A percentile compares a stretch with the other conserved stretches of the same genome.
Conservation (phyloP, 2,797 vertebrate species). For the Simalia tracyae region DNA sequence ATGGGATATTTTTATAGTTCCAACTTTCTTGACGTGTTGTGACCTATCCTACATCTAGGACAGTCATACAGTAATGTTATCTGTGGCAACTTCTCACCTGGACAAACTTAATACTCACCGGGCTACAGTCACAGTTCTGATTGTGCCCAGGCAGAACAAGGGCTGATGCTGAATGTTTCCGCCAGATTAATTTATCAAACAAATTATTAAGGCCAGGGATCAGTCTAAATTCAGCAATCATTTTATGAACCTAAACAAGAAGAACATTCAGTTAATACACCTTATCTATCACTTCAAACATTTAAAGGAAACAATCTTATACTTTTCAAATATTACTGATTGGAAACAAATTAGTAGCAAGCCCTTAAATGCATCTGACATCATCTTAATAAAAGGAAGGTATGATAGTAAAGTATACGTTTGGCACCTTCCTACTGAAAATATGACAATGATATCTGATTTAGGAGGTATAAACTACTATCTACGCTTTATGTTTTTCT, state of each 20-base stretch:
- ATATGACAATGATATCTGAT: background rate
- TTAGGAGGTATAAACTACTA: background rate
- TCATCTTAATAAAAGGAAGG: background rate
- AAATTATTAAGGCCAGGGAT: slow-evolving; percentile 98
- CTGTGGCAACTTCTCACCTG: background rate
- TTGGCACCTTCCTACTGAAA: background rate
- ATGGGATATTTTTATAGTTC: background rate
- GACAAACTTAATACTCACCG: slow-evolving; percentile 76
- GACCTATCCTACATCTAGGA: background rate
- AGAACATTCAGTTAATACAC: background rate
- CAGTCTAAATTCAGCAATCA: slow-evolving; percentile 95
- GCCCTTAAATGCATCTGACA: background rate
- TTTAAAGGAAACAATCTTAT: fast-evolving
- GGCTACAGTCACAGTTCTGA: slow-evolving; percentile 98
- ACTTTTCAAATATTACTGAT: background rate
- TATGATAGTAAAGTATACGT: background rate
- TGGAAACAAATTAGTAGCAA: background rate
- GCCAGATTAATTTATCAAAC: slow-evolving; percentile 99
- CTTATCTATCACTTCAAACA: background rate
- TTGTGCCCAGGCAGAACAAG: slow-evolving; percentile 95
- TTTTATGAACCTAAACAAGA: slow-evolving; percentile 89
- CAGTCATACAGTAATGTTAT: background rate
- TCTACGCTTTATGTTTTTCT: background rate
- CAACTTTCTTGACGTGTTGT: background rate
- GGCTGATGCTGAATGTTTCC: slow-evolving; percentile 90